These are phyloP conservation scores for Grammomys dolichurus DNA, from an alignment of 2,113 vertebrate genomes.

Conservation along the genomic window DNA sequence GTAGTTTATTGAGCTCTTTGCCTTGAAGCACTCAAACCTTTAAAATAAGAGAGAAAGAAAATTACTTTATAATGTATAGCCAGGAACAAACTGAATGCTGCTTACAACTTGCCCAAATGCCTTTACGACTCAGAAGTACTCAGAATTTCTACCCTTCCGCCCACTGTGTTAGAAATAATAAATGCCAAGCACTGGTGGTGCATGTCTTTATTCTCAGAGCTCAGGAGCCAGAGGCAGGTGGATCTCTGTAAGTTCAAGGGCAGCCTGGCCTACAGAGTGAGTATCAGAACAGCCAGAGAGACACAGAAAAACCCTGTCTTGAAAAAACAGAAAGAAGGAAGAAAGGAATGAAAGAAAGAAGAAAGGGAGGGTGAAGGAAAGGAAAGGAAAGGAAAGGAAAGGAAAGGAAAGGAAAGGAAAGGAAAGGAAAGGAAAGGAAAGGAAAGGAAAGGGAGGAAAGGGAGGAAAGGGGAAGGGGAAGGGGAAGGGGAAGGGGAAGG, in stretches of 20 bases:
- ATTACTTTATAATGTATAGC: slow-evolving; percentile 59
- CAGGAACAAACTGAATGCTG: slow-evolving; percentile 42
- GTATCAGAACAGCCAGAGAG: background rate
- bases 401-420: too few species aligned
- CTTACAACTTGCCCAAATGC: background rate
- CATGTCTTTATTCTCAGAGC: background rate
- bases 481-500: too few species aligned
- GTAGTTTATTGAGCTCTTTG: slow-evolving; percentile 92
- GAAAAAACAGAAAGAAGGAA: background rate
- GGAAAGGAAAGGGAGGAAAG: too few species aligned
- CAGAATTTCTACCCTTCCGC: background rate
- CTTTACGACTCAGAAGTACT: background rate
- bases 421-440: background rate
- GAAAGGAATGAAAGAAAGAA: background rate
- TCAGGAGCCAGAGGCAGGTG: background rate
- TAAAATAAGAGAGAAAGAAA: slow-evolving; percentile 75
- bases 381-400: too few species aligned
- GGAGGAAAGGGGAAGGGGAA: too few species aligned
- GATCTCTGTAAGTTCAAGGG: background rate
- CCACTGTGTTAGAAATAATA: background rate
- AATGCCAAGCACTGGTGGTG: background rate
- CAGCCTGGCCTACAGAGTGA: background rate
- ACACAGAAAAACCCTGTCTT: background rate
- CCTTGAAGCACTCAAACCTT: slow-evolving; percentile 98
- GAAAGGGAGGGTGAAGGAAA: background rate